phyloP scores from a whole-genome alignment of 1,140 invertebrate genomes.

The Aethina tumida region DNA sequence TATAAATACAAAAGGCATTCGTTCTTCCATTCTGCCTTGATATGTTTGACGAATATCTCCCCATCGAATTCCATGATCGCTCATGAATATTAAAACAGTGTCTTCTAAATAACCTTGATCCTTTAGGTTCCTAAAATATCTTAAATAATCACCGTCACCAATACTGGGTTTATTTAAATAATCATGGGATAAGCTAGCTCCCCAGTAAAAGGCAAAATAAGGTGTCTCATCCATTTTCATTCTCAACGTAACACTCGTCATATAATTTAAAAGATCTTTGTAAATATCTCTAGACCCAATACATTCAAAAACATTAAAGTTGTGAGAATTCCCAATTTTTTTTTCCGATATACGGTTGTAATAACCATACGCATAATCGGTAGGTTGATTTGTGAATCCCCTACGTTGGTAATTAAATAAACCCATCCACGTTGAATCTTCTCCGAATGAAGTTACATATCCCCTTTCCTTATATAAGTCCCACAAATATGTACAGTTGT shows the following conservation, averaged over 20 bases:
- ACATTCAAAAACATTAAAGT: slow-evolving; percentile 50
- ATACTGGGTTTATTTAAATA: slow-evolving; percentile 61
- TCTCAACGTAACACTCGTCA: slow-evolving; percentile 45
- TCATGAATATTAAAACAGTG: slow-evolving; percentile 68
- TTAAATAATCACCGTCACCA: slow-evolving; percentile 52
- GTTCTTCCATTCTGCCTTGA: slow-evolving; percentile 80
- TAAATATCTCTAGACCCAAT: slow-evolving; percentile 48
- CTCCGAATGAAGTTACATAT: slow-evolving; percentile 68
- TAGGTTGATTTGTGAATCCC: slow-evolving; percentile 68
- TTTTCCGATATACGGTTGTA: slow-evolving; percentile 57
- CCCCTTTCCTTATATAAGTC: slow-evolving; percentile 58
- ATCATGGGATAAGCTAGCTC: slow-evolving; percentile 66
- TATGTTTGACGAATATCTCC: slow-evolving; percentile 69
- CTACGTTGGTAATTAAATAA: slow-evolving; percentile 73
- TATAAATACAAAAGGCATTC: slow-evolving; percentile 76
- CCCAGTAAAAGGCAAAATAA: slow-evolving; percentile 75
- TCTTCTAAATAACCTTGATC: slow-evolving; percentile 50
- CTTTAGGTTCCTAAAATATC: slow-evolving; percentile 49
- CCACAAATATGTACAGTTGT: slow-evolving; percentile 72
- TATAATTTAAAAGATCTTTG: slow-evolving; percentile 49
- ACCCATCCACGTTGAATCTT: slow-evolving; percentile 64
- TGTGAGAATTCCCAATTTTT: slow-evolving; percentile 45
- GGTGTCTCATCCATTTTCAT: slow-evolving; percentile 38
- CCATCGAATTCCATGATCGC: slow-evolving; percentile 89
- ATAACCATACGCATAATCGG: slow-evolving; percentile 72